Conservation (phyloP, 30 jellyfish, hydroid and myxozoan genomes). For the Chironex yamaguchii region DNA sequence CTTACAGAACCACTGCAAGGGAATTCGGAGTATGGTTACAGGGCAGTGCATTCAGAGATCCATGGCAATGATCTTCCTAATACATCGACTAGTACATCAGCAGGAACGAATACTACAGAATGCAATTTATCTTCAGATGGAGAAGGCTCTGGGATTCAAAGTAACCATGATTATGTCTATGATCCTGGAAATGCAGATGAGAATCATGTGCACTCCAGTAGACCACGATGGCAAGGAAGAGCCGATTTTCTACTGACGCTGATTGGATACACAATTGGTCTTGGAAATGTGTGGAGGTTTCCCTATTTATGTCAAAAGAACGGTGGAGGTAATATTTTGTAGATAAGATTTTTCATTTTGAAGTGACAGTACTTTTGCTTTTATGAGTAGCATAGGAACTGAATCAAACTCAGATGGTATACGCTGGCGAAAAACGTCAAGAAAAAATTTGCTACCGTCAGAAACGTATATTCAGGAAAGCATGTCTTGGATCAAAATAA, state of each 20-base stretch:
- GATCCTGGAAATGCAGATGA: not conserved
- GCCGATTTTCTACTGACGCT: conserved; percentile 83
- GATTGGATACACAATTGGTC: conserved; percentile 94
- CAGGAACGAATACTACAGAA: conserved; percentile 81
- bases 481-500: too few species aligned
- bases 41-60: conserved; percentile 66
- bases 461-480: too few species aligned
- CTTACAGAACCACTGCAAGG: conserved; percentile 66
- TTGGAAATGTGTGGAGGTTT: conserved; percentile 97
- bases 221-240: conserved; percentile 93
- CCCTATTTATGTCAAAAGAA: conserved; percentile 96
- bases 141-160: conserved; percentile 75
- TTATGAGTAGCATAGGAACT: too few species aligned
- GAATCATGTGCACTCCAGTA: not conserved
- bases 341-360: too few species aligned
- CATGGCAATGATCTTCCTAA: conserved; percentile 75
- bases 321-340: conserved; percentile 99
- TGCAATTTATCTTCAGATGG: conserved; percentile 87
- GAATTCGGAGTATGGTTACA: conserved; percentile 61
- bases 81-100: conserved; percentile 82
- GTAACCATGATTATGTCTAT: not conserved
- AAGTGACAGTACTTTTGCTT: too few species aligned
- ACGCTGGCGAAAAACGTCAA: too few species aligned
- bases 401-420: too few species aligned
- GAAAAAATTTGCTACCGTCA: too few species aligned